Evolutionary conservation across 2,797 vertebrate species (phyloP).

Genomic region (Enteromius afrohamiltoni): DNA sequence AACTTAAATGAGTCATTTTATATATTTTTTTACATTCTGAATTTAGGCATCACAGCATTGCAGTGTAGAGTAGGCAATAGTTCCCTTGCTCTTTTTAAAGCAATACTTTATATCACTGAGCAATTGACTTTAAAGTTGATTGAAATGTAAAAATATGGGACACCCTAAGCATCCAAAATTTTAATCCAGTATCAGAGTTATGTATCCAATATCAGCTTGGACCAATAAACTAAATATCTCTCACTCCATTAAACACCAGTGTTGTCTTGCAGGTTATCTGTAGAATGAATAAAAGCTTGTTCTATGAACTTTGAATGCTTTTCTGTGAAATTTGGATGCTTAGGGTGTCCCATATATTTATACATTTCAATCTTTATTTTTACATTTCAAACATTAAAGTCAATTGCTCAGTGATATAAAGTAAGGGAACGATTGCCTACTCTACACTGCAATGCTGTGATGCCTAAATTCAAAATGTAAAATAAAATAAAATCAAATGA

Average conservation of each 20-base stretch:
- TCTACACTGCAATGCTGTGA: background rate
- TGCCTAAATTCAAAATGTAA: background rate
- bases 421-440: background rate
- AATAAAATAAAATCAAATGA: background rate
- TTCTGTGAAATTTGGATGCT: background rate
- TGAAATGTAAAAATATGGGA: background rate
- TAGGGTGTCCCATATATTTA: background rate
- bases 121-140: background rate
- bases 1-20: background rate
- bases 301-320: too few species aligned
- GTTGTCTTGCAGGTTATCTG: background rate
- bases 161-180: background rate
- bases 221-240: background rate
- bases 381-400: background rate
- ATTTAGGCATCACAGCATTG: background rate
- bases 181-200: background rate
- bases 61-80: background rate
- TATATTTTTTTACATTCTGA: background rate
- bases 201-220: background rate
- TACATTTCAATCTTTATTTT: conserved; percentile 1
- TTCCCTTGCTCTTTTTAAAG: background rate
- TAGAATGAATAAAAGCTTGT: background rate
- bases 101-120: background rate
- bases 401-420: background rate
- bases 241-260: too few species aligned